phyloP scores from a whole-genome alignment of 2,797 vertebrate species.

The Pteronotus mesoamericanus region DNA sequence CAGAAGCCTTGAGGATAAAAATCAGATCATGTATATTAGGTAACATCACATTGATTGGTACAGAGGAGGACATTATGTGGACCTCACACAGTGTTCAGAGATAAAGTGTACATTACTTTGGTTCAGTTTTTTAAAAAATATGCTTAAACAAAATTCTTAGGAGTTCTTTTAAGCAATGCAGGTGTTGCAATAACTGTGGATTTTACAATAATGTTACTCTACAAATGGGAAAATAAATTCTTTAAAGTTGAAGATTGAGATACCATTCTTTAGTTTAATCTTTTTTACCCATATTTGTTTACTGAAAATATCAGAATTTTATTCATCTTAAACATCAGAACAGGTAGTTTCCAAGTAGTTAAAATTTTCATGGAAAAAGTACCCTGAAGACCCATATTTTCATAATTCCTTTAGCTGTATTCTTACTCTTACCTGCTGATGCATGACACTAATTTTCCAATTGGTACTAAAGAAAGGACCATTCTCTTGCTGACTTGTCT shows the following conservation, averaged over 20 bases:
- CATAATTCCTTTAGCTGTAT: conserved; percentile 50
- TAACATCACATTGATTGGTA: conserved; percentile 81
- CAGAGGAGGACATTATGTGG: conserved; percentile 77
- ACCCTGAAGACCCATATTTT: conserved; percentile 26
- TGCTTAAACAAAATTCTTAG: conserved; percentile 76
- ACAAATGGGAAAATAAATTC: conserved; percentile 79
- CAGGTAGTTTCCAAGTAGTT: conserved; percentile 67
- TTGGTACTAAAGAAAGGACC: conserved; percentile 5
- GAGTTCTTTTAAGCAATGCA: conserved; percentile 63
- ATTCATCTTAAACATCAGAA: conserved; percentile 57
- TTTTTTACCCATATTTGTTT: conserved; percentile 55
- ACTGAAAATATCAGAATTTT: conserved; percentile 68
- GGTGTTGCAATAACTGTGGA: conserved; percentile 73
- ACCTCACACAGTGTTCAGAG: conserved; percentile 78
- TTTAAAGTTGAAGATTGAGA: conserved; percentile 71
- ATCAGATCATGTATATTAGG: conserved; percentile 79
- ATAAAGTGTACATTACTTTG: conserved; percentile 83
- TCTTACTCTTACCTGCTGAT: conserved; percentile 53
- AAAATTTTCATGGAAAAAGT: conserved; percentile 59
- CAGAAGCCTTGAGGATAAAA: conserved; percentile 74
- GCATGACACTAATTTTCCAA: conserved; percentile 50
- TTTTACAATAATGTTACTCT: conserved; percentile 82
- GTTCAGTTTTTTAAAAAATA: conserved; percentile 78
- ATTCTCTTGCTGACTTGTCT: conserved; percentile 38
- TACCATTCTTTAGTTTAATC: conserved; percentile 67